Conservation (phyloP, 2,888 invertebrate genomes). For the Drosophila borborema region DNA sequence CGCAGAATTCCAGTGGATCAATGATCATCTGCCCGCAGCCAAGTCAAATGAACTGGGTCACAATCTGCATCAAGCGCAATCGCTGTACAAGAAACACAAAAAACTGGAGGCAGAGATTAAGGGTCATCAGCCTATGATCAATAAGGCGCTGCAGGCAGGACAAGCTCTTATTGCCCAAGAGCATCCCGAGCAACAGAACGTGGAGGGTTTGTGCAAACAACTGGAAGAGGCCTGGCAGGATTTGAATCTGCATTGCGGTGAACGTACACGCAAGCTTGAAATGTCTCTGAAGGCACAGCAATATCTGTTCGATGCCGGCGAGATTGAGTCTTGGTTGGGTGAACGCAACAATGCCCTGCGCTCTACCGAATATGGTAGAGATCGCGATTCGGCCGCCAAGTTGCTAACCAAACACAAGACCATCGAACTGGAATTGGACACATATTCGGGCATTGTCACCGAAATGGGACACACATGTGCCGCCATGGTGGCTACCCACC, state of each 20-base stretch:
- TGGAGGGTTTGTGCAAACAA: slow-evolving; percentile 90
- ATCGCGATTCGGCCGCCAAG: slow-evolving; percentile 96
- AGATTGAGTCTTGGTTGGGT: slow-evolving; percentile 96
- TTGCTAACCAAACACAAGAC: slow-evolving; percentile 98
- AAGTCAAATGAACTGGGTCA: slow-evolving; percentile 91
- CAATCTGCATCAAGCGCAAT: slow-evolving; percentile 96
- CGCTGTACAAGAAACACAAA: slow-evolving; percentile 96
- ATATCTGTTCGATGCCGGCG: slow-evolving; percentile 95
- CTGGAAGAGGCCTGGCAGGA: slow-evolving; percentile 91
- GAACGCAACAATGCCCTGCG: slow-evolving; percentile 93
- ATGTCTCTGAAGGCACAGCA: slow-evolving; percentile 95
- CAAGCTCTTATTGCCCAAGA: slow-evolving; percentile 89
- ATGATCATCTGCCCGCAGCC: slow-evolving; percentile 94
- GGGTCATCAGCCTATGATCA: slow-evolving; percentile 94
- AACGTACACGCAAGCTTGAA: slow-evolving; percentile 92
- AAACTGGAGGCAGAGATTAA: slow-evolving; percentile 95
- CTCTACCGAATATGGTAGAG: slow-evolving; percentile 94
- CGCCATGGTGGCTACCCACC: slow-evolving; percentile 91
- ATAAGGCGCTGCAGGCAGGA: slow-evolving; percentile 93
- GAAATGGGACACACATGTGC: slow-evolving; percentile 96
- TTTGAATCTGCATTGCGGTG: slow-evolving; percentile 89
- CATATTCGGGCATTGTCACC: slow-evolving; percentile 95
- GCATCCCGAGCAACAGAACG: slow-evolving; percentile 93
- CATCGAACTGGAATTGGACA: slow-evolving; percentile 94
- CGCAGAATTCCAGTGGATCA: slow-evolving; percentile 97